phyloP scores from a whole-genome alignment of 2,888 invertebrate genomes.

The Polia nebulosa region DNA sequence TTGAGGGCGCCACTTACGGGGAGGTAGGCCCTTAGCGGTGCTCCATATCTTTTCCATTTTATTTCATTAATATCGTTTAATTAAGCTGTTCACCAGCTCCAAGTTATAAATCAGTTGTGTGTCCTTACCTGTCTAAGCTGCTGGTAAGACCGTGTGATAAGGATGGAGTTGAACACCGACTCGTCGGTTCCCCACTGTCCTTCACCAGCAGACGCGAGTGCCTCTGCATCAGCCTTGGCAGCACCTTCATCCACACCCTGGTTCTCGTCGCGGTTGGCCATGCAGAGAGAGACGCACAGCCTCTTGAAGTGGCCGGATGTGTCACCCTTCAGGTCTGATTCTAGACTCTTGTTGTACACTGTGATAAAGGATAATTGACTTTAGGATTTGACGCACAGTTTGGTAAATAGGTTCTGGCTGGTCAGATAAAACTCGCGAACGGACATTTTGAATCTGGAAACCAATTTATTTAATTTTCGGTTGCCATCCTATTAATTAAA shows the following conservation, averaged over 20 bases:
- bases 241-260: slow-evolving; percentile 95
- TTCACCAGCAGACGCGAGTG: slow-evolving; percentile 94
- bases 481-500: background rate
- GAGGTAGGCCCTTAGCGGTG: too few relatives aligned
- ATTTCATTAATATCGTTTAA: too few relatives aligned
- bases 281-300: slow-evolving; percentile 96
- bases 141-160: slow-evolving; percentile 97
- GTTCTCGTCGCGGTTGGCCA: slow-evolving; percentile 97
- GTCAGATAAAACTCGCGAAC: too few relatives aligned
- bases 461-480: background rate
- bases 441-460: background rate
- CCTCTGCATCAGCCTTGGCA: slow-evolving; percentile 96
- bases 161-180: slow-evolving; percentile 96
- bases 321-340: slow-evolving; percentile 97
- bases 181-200: slow-evolving; percentile 98
- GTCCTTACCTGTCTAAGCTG: slow-evolving; percentile 93
- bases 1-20: too few relatives aligned
- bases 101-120: background rate
- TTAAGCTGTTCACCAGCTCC: too few relatives aligned
- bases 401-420: background rate
- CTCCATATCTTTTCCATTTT: too few relatives aligned
- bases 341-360: slow-evolving; percentile 96
- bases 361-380: slow-evolving; percentile 62
- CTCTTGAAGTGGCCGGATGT: slow-evolving; percentile 99
- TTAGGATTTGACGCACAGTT: background rate